Evolutionary conservation across 2,797 vertebrate species (phyloP).

Genomic region (Psittacula derbiana): DNA sequence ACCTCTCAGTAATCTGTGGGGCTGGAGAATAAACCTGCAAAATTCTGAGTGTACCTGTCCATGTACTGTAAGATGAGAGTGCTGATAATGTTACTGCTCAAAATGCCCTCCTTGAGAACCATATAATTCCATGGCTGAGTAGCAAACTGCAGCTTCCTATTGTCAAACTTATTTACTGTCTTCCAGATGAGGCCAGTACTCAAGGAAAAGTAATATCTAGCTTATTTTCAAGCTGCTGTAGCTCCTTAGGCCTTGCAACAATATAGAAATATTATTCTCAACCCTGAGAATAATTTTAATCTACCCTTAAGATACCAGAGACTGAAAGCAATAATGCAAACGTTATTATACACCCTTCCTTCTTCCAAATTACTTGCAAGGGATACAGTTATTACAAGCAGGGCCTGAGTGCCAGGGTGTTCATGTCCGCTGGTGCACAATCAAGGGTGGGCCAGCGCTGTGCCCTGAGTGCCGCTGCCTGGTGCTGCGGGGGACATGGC

Average conservation of each 20-base stretch:
- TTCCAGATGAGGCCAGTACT: background rate
- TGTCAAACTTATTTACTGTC: background rate
- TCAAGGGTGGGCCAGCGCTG: background rate
- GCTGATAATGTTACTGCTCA: background rate
- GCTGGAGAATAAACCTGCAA: background rate
- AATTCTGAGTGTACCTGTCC: background rate
- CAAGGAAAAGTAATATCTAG: slow-evolving; percentile 22
- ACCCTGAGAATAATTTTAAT: background rate
- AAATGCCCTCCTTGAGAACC: rapidly evolving
- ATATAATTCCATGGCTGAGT: background rate
- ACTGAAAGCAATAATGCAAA: background rate
- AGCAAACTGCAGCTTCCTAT: background rate
- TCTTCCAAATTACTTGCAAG: background rate
- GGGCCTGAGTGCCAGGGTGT: rapidly evolving
- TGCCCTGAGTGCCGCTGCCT: background rate
- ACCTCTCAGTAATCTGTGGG: background rate
- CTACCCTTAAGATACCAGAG: background rate
- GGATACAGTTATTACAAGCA: background rate
- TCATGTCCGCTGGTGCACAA: background rate
- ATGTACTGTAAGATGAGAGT: background rate
- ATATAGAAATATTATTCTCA: background rate
- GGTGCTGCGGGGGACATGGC: background rate
- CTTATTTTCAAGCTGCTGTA: background rate
- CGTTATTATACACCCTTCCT: background rate
- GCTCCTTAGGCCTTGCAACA: slow-evolving; percentile 13